Base-by-base conservation (phyloP, 2,113 vertebrate genomes). In the Dasyprocta punctata region DNA sequence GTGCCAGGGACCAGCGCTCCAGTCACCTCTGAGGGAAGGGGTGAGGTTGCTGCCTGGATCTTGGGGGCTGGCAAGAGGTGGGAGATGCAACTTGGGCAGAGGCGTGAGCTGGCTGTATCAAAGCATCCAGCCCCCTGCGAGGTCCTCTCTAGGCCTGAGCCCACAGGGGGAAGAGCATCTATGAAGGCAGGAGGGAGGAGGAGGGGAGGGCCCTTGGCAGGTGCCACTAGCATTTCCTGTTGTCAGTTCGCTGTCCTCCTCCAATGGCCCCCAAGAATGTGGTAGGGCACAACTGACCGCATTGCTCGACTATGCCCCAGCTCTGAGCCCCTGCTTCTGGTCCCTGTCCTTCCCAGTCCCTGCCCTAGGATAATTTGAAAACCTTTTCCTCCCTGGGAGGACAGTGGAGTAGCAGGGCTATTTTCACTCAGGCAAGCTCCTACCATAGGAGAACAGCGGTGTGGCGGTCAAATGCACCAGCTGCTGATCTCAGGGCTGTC, bases 1-100 rank as follows among this genome's bases (percentile, higher is more conserved):
- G 94, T 58, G 89, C 89, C 96, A 93, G 97, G 92, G 89, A 89
- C 97, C 91, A 0, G 69, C 6, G 17, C 44, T 88, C 63, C 90
- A 47, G 88, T 16, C 3, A 4, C 30, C 81, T 49, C 83, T 1
- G 1, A 58, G 84, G 86, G 6, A 16, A 71, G 86, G 0, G 28
- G 82, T 49, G 89, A 92, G 56, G 52, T 58, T 36, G 87, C 84
- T 4, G 41, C 90, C 92, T 87, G 92, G 89, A 80, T 95, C 83
- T 1, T 0, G 0, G 10, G 56, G 75, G 61, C 63, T 89, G 89
- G 77, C 47, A 67, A 82, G 82, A 78, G 2, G 47, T 47, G 49
- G 78, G 60, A 44, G 63, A 65, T 26, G 67, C 75, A 28, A 5
- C 28, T 5, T 24, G 44, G 78, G 14, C 44, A 14, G 73, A 67